Evolutionary conservation across 1,140 invertebrate species (phyloP).

Genomic region (Brachionus angularis): DNA sequence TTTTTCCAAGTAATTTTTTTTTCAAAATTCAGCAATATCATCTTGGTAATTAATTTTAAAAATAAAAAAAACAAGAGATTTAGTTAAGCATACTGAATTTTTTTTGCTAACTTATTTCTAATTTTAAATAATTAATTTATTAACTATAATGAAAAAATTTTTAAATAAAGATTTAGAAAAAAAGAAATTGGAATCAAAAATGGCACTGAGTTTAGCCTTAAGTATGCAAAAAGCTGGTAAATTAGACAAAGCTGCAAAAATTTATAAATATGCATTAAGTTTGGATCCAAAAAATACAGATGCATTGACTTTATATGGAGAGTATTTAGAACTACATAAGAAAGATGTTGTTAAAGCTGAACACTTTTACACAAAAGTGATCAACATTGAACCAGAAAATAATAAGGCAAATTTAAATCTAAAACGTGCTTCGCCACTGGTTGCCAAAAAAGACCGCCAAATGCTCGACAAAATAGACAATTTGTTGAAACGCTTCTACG

Average conservation of each 20-base stretch:
- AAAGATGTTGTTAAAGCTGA: slow-evolving; percentile 83
- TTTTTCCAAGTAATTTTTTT: too few species aligned
- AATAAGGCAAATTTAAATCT: slow-evolving; percentile 65
- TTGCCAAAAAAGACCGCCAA: slow-evolving; percentile 79
- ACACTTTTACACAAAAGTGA: slow-evolving; percentile 76
- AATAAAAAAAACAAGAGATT: too few species aligned
- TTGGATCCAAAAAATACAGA: slow-evolving; percentile 85
- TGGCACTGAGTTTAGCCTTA: slow-evolving; percentile 73
- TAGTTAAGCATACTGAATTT: too few species aligned
- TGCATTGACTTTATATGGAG: slow-evolving; percentile 83
- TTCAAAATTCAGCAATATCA: too few species aligned
- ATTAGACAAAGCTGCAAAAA: slow-evolving; percentile 75
- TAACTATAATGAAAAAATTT: neutral
- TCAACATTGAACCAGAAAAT: slow-evolving; percentile 77
- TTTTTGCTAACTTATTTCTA: neutral
- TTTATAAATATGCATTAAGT: slow-evolving; percentile 81
- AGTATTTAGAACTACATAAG: slow-evolving; percentile 80
- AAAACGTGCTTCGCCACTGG: slow-evolving; percentile 75
- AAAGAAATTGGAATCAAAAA: slow-evolving; percentile 68
- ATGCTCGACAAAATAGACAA: slow-evolving; percentile 75
- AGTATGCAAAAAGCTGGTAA: slow-evolving; percentile 77
- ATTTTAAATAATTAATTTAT: neutral
- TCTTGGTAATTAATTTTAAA: too few species aligned
- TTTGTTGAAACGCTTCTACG: slow-evolving; percentile 74
- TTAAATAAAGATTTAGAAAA: slow-evolving; percentile 16